Evolutionary conservation across 2,113 vertebrate genomes (phyloP).

Genomic region (Paradoxurus hermaphroditus): DNA sequence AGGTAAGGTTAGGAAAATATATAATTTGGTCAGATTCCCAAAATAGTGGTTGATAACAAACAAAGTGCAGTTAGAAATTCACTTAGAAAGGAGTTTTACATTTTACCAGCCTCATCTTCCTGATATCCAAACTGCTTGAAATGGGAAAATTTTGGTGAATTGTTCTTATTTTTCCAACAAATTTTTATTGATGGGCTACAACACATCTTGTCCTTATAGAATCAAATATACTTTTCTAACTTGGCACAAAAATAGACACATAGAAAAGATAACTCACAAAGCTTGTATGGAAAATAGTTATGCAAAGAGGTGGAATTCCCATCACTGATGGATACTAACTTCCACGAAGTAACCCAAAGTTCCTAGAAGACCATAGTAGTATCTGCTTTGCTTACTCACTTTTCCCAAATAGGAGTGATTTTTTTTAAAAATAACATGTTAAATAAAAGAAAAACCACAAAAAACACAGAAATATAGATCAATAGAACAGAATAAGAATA

Average conservation of each 20-base stretch:
- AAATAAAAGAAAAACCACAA: no score
- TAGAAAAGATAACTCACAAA: no score
- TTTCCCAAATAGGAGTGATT: no score
- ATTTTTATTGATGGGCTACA: not conserved
- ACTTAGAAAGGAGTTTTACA: not conserved
- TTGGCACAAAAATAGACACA: not conserved
- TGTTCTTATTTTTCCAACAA: slow-evolving; percentile 19
- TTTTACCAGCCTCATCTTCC: not conserved
- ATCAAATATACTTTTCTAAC: not conserved
- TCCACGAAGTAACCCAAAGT: no score
- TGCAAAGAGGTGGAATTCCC: no score
- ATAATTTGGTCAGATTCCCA: not conserved
- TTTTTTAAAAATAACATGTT: no score
- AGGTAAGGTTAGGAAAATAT: not conserved
- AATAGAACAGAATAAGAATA: not conserved
- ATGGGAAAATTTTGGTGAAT: not conserved
- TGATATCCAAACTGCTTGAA: not conserved
- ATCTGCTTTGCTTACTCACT: no score
- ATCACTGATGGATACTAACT: no score
- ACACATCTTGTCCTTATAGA: not conserved
- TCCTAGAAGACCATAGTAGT: no score
- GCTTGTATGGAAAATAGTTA: no score
- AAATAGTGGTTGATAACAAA: slow-evolving; percentile 19
- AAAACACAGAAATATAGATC: no score
- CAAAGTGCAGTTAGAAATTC: not conserved